Base-by-base conservation (phyloP, 2,797 vertebrate species). In the Hozukius guyotensis region DNA sequence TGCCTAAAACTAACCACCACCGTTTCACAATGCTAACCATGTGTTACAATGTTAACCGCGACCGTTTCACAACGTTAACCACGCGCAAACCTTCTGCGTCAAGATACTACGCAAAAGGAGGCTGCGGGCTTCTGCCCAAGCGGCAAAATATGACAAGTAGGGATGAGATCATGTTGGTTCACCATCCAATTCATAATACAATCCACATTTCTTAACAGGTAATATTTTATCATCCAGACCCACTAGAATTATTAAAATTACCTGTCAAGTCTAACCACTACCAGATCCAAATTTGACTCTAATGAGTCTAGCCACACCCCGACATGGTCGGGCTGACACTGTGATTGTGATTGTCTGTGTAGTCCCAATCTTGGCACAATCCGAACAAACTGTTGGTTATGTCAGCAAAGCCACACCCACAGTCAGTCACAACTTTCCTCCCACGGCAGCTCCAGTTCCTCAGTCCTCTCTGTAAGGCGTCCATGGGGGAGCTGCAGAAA, bases 381-480 rank as follows among this genome's bases (percentile, higher is more conserved):
- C 61, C 38, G 60, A 72, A 57, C 20, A 77, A 82, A 56, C 49
- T 53, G 20, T 38, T 42, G 20, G 25, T 79, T 76, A 56, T 79
- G 62, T 81, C 61, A 81, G 27, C 78, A 80, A 8, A 75, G 46
- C 66, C 79, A 72, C 81, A 73, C 79, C 79, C 56, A 55, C 27
- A 59, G 49, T 32, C 65, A 25, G 20, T 32, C 72, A 63, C 60
- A 73, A 70, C 64, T 60, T 68, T 62, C 56, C 27, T 66, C 46
- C 77, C 12, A 59, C 70, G 34, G 12, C 38, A 32, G 36, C 72
- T 59, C 56, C 49, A 38, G 13, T 46, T 71, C 55, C 74, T 56
- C 29, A 36, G 53, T 57, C 56, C 27, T 65, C 24, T 64, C 18
- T 46, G 5, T 46, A 4, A 52, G 9, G 31, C 34, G 20, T 55